phyloP scores from a whole-genome alignment of 2,797 vertebrate genomes.

The Anabas testudineus region DNA sequence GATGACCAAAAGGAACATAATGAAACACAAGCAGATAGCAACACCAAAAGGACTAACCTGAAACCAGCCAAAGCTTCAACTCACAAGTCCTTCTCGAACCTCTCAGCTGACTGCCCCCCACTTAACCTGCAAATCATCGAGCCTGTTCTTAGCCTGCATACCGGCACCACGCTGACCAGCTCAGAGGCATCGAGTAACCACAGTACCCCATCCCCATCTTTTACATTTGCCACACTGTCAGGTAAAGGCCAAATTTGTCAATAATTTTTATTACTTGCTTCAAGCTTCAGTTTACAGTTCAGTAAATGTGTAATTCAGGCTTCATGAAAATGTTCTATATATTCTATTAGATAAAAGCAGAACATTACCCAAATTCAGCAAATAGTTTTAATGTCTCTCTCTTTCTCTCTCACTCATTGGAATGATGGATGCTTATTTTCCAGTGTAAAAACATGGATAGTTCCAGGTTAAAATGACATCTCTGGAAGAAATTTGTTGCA shows the following conservation, averaged over 20 bases:
- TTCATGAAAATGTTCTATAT: constrained; percentile 7
- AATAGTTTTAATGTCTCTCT: neutral
- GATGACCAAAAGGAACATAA: constrained; percentile 89
- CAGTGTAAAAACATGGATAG: constrained; percentile 11
- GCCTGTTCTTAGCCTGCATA: constrained; percentile 66
- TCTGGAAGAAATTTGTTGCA: constrained; percentile 20
- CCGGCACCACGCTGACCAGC: constrained; percentile 79
- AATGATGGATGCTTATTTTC: constrained; percentile 4
- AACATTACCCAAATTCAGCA: constrained; percentile 4
- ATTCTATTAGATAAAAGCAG: neutral
- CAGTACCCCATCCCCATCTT: constrained; percentile 80
- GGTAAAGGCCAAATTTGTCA: constrained; percentile 76
- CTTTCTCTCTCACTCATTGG: constrained; percentile 1
- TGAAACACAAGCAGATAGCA: constrained; percentile 88
- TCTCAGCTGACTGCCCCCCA: constrained; percentile 80
- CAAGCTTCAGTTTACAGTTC: constrained; percentile 8
- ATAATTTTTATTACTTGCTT: neutral
- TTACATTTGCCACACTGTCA: constrained; percentile 82
- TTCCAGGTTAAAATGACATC: constrained; percentile 25
- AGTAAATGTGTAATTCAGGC: neutral
- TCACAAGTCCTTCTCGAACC: constrained; percentile 79
- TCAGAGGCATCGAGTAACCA: constrained; percentile 82
- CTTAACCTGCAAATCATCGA: constrained; percentile 88
- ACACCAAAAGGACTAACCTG: constrained; percentile 84
- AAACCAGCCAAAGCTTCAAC: constrained; percentile 84